A percentile compares a stretch with the other conserved stretches of the same genome.
phyloP scores from a whole-genome alignment of 2,888 invertebrate genomes.

The Anorthoa munda region DNA sequence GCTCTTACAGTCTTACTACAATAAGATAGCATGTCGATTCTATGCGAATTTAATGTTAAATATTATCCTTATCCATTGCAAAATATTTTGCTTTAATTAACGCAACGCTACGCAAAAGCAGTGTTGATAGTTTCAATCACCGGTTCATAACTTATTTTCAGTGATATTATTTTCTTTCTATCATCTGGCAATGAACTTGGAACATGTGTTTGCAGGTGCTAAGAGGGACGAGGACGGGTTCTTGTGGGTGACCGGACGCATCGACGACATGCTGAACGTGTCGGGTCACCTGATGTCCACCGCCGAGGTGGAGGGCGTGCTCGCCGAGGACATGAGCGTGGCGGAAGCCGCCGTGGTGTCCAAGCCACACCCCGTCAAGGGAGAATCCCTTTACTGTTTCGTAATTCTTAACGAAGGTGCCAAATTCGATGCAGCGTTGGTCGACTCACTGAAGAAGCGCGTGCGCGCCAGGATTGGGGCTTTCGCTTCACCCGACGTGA shows the following conservation, averaged over 20 bases:
- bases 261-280: slow-evolving; percentile 99
- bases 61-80: slow-evolving; percentile 24
- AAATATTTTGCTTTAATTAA: slow-evolving; percentile 23
- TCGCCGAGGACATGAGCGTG: slow-evolving; percentile 94
- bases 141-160: neutral
- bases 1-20: neutral
- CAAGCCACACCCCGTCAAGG: slow-evolving; percentile 98
- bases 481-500: slow-evolving; percentile 98
- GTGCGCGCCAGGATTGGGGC: slow-evolving; percentile 98
- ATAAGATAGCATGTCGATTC: neutral
- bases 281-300: slow-evolving; percentile 99
- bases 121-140: neutral
- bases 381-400: slow-evolving; percentile 99
- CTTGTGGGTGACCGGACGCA: slow-evolving; percentile 98
- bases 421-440: slow-evolving; percentile 93
- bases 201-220: slow-evolving; percentile 92
- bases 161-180: neutral
- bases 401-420: slow-evolving; percentile 96
- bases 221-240: slow-evolving; percentile 98
- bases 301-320: slow-evolving; percentile 97
- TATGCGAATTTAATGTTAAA: slow-evolving; percentile 14
- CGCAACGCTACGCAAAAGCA: slow-evolving; percentile 1
- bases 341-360: slow-evolving; percentile 99
- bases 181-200: no score
- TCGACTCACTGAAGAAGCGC: slow-evolving; percentile 93